Evolutionary conservation across 1,140 invertebrate genomes (phyloP).

Genomic region (Ceratosolen solmsi): DNA sequence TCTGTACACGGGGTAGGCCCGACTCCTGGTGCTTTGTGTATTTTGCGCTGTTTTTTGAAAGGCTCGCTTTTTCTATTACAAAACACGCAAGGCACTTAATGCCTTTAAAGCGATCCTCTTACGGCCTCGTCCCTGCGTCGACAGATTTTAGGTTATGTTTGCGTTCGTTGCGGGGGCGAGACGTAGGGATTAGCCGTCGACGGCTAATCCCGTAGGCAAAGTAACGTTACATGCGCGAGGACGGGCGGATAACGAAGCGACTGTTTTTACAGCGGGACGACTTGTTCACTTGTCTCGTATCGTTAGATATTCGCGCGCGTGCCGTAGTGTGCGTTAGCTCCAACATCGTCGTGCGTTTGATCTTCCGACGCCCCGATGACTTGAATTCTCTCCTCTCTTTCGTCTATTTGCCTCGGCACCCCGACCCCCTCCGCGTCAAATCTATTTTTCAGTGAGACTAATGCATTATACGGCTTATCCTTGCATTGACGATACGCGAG

Average conservation of each 20-base stretch:
- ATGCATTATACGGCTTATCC: not conserved
- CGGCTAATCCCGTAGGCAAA: conserved; percentile 72
- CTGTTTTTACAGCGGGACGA: conserved; percentile 70
- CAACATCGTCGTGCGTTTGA: conserved; percentile 17
- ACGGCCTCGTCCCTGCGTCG: conserved; percentile 45
- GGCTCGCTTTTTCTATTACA: conserved; percentile 21
- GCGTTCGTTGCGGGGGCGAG: conserved; percentile 57
- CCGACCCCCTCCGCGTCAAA: not conserved
- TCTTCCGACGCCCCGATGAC: conserved; percentile 27
- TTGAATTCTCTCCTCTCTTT: conserved; percentile 23
- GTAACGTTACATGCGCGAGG: conserved; percentile 50
- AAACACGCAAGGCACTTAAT: conserved; percentile 54
- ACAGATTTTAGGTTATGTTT: conserved; percentile 64
- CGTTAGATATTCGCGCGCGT: not conserved
- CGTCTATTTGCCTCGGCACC: conserved; percentile 14
- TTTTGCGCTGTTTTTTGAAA: conserved; percentile 45
- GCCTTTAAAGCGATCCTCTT: conserved; percentile 65
- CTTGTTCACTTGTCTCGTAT: conserved; percentile 69
- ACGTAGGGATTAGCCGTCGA: conserved; percentile 63
- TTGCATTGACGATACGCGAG: not conserved
- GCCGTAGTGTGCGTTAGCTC: not conserved
- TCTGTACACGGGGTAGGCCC: not conserved
- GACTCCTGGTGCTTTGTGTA: conserved; percentile 10
- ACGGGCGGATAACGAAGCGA: not conserved
- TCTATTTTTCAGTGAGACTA: not conserved